Conservation (phyloP, 2,888 invertebrate species). For the Chesias legatella region DNA sequence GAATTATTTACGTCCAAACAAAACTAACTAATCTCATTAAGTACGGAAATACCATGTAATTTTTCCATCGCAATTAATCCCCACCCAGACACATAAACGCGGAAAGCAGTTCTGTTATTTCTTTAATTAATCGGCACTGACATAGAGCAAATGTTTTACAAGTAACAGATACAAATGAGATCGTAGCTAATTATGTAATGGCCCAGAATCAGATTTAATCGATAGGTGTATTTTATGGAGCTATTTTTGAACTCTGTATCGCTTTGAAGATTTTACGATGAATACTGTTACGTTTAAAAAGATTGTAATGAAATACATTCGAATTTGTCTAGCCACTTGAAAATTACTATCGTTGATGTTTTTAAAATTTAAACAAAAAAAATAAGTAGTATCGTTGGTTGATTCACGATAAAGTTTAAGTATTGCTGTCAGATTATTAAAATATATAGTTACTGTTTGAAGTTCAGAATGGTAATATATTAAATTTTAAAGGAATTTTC, state of each 20-base stretch:
- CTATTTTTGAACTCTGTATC: conserved; percentile 14
- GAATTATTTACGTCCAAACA: too few relatives aligned
- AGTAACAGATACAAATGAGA: conserved; percentile 49
- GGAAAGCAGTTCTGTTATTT: conserved; percentile 42
- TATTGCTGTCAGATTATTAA: too few relatives aligned
- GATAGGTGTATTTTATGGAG: conserved; percentile 38
- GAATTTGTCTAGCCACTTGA: too few relatives aligned
- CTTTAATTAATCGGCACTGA: conserved; percentile 51
- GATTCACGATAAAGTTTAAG: too few relatives aligned
- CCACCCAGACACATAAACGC: conserved; percentile 27
- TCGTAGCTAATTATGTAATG: conserved; percentile 52
- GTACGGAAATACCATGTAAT: conserved; percentile 2
- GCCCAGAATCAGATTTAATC: conserved; percentile 44
- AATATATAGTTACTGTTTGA: too few relatives aligned
- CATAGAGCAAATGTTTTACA: conserved; percentile 51
- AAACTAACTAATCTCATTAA: too few relatives aligned
- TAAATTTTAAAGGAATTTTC: too few relatives aligned
- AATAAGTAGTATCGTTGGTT: too few relatives aligned
- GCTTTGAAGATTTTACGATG: conserved; percentile 22
- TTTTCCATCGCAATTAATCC: conserved; percentile 27
- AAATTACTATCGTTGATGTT: too few relatives aligned
- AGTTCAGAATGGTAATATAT: too few relatives aligned
- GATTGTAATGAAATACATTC: conserved; percentile 8
- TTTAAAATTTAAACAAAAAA: too few relatives aligned
- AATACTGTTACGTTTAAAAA: conserved; percentile 13